Evolutionary conservation across 1,140 invertebrate genomes (phyloP), one percentile per base, ranked within the genome.

Genomic region (Aphelinus certus): DNA sequence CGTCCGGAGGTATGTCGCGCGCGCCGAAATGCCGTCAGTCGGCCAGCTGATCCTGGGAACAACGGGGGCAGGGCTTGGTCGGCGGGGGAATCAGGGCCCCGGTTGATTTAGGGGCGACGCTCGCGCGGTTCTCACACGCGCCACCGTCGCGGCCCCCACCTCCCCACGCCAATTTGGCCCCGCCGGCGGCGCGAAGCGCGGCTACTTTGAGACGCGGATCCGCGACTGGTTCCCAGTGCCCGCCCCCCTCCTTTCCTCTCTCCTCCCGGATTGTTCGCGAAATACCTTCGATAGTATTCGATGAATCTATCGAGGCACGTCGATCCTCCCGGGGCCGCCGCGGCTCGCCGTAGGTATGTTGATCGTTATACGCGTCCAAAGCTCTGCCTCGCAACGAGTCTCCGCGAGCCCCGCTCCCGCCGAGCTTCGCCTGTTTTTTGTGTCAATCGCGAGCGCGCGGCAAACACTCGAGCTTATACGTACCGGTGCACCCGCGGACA

Each of bases 211-310:
- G 84, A 85, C 81, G 80, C 77, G 80, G 73, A 77, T 80, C 81
- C 78, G 79, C 80, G 69, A 80, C 77, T 77, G 82, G 86, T 88
- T 88, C 86, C 86, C 86, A 85, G 26, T 26, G 26, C 26, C 26
- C 26, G 26, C 26, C 26, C 26, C 26, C 26, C 26, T 26, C 26
- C 26, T 26, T 26, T 26, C 26, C 26, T 26, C 26, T 26, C 26
- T 26, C 26, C 26, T 82, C 82, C 82, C 81, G 83, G 80, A 86
- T 86, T 84, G 82, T 86, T 87, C 81, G 84, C 79, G 82, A 86
- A 86, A 88, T 88, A 87, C 86, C 78, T 87, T 87, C 86, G 83
- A 88, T 88, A 88, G 86, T 87, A 88, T 88, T 88, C 86, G 86
- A 88, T 87, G 86, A 88, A 88, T 88, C 86, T 87, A 88, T 88